Percentiles rank a stretch among this genome's conserved stretches.
Evolutionary conservation across 2,113 vertebrate genomes (phyloP).

Genomic region (Nanorana parkeri): DNA sequence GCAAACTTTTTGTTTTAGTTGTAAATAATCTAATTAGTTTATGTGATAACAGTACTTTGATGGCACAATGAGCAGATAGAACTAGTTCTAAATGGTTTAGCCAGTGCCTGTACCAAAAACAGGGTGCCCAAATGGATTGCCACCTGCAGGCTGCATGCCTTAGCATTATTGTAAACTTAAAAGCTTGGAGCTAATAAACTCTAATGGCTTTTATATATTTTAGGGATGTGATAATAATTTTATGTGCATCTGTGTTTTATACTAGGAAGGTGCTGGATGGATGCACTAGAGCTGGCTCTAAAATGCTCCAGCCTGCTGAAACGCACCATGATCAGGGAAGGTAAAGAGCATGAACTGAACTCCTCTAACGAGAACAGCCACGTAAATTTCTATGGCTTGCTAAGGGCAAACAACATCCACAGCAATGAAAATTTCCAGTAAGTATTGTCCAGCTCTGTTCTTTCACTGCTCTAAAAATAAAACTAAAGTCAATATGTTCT

Average conservation of each 20-base stretch:
- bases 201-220: no score
- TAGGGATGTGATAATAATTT: neutral
- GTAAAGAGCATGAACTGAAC: slow-evolving; percentile 89
- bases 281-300: slow-evolving; percentile 94
- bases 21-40: no score
- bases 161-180: no score
- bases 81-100: no score
- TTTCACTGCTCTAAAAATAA: neutral
- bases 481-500: neutral
- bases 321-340: slow-evolving; percentile 97
- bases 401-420: slow-evolving; percentile 91
- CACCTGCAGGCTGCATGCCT: no score
- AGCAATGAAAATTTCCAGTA: slow-evolving; percentile 86
- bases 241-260: slow-evolving; percentile 30
- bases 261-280: slow-evolving; percentile 98
- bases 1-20: no score
- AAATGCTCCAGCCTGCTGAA: slow-evolving; percentile 96
- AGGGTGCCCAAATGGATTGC: no score
- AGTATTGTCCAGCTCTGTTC: slow-evolving; percentile 63
- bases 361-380: slow-evolving; percentile 84
- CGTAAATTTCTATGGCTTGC: slow-evolving; percentile 91
- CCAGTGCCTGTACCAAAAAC: no score
- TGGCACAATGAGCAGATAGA: no score
- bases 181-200: no score
- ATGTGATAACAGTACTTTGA: no score